Conservation (phyloP, 2,888 invertebrate species). For the Kuschelorhynchus macadamiae region DNA sequence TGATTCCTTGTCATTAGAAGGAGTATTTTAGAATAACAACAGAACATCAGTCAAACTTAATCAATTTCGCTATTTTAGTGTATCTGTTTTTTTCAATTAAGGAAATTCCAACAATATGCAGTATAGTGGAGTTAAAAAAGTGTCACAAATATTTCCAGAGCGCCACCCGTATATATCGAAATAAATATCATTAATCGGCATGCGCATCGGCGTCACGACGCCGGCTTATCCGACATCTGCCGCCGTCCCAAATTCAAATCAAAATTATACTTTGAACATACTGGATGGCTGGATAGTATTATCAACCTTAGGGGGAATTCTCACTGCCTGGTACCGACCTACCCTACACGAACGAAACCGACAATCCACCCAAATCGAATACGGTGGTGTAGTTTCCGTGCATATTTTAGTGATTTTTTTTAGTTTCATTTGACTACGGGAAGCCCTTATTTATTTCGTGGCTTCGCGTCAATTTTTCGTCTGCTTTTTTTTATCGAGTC, state of each 20-base stretch:
- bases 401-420: constrained; percentile 32
- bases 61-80: too few relatives aligned
- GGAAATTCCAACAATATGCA: too few relatives aligned
- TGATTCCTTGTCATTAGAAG: too few relatives aligned
- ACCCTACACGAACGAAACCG: constrained; percentile 30
- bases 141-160: neutral
- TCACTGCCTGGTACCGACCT: constrained; percentile 64
- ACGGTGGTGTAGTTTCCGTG: constrained; percentile 18
- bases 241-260: constrained; percentile 54
- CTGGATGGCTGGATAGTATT: constrained; percentile 72
- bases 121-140: too few relatives aligned
- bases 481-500: constrained; percentile 25
- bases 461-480: constrained; percentile 23
- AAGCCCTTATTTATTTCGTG: constrained; percentile 38
- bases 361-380: constrained; percentile 16
- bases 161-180: constrained; percentile 47
- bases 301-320: constrained; percentile 50
- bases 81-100: too few relatives aligned
- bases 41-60: too few relatives aligned
- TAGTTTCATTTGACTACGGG: constrained; percentile 22
- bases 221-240: constrained; percentile 25
- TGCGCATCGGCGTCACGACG: constrained; percentile 54
- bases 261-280: constrained; percentile 55
- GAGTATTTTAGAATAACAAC: too few relatives aligned
- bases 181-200: constrained; percentile 46